These are phyloP conservation scores for Lithophane leautieri DNA, from an alignment of 2,888 invertebrate species.

Conservation along the genomic window DNA sequence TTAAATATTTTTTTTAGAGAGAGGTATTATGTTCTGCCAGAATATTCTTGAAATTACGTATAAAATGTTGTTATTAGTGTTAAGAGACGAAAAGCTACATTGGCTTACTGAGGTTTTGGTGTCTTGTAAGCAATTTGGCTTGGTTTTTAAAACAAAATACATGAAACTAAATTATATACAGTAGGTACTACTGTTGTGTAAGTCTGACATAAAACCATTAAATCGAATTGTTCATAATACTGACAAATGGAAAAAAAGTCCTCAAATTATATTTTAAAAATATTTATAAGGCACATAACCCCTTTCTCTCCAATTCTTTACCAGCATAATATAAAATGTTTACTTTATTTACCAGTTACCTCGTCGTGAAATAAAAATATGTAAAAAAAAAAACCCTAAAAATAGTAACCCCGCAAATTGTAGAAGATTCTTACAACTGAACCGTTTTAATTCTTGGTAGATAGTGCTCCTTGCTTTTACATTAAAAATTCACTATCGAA, in stretches of 20 bases:
- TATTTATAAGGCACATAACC: too few species aligned
- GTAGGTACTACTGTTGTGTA: background rate
- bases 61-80: background rate
- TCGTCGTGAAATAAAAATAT: background rate
- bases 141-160: background rate
- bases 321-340: background rate
- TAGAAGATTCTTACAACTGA: background rate
- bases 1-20: too few species aligned
- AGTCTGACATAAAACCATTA: background rate
- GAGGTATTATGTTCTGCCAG: too few species aligned
- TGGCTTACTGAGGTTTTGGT: background rate
- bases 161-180: background rate
- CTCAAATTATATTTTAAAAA: background rate
- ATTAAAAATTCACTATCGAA: conserved; percentile 37
- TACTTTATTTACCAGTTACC: background rate
- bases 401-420: background rate
- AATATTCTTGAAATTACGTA: background rate
- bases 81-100: background rate
- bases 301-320: background rate
- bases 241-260: background rate
- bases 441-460: conserved; percentile 9
- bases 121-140: background rate
- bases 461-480: conserved; percentile 12
- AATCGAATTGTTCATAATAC: background rate
- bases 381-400: too few species aligned